Evolutionary conservation across 2,113 vertebrate species (phyloP).

Genomic region (Ceratotherium simum): DNA sequence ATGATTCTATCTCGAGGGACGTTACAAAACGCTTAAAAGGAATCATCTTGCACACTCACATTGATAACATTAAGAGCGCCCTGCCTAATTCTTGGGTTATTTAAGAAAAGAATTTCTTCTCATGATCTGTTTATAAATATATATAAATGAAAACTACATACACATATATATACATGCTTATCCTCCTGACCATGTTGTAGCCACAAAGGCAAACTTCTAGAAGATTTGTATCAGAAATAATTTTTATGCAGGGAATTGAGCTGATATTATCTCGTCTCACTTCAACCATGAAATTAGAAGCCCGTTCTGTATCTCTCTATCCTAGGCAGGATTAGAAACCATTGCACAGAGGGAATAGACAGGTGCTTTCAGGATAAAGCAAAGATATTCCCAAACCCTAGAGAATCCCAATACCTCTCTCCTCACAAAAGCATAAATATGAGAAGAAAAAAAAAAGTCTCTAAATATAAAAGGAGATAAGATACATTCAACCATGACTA

Average conservation of each 20-base stretch:
- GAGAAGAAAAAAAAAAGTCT: neutral
- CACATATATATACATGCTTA: neutral
- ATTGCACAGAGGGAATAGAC: constrained; percentile 71
- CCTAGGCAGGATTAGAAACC: constrained; percentile 77
- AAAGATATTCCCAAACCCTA: constrained; percentile 78
- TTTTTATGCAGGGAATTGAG: constrained; percentile 78
- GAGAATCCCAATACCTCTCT: constrained; percentile 77
- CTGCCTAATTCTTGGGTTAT: neutral
- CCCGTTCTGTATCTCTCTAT: constrained; percentile 75
- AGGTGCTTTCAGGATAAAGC: constrained; percentile 80
- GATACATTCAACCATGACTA: constrained; percentile 83
- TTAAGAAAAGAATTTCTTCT: constrained; percentile 45
- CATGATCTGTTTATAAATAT: neutral
- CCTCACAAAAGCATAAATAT: constrained; percentile 73
- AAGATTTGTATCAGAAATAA: constrained; percentile 73
- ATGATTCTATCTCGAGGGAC: neutral
- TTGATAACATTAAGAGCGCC: neutral
- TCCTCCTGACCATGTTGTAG: constrained; percentile 52
- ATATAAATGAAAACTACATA: neutral
- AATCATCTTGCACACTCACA: constrained; percentile 21
- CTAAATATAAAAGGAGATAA: constrained; percentile 77
- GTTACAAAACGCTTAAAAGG: constrained; percentile 49
- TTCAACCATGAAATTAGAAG: constrained; percentile 87
- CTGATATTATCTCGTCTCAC: constrained; percentile 83
- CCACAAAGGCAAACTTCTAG: constrained; percentile 78